Conservation (phyloP, 1,140 invertebrate genomes). For the Cotesia glomerata region DNA sequence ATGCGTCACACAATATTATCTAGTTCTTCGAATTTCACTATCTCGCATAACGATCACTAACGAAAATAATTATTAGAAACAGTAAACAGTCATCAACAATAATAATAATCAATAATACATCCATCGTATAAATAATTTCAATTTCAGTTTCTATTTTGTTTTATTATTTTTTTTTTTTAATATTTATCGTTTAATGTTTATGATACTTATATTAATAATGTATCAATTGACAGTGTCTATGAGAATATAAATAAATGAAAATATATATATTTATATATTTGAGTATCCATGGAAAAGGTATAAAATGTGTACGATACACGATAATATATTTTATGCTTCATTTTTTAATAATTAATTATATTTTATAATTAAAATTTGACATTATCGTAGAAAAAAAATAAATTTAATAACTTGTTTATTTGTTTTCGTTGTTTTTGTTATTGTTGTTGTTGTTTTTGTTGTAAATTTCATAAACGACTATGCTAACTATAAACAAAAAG, state of each 20-base stretch:
- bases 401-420: no score
- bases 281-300: conserved; percentile 51
- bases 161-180: no score
- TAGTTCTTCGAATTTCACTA: conserved; percentile 37
- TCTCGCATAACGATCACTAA: conserved; percentile 38
- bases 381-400: background rate
- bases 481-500: background rate
- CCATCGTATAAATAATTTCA: conserved; percentile 1
- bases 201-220: conserved; percentile 19
- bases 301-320: conserved; percentile 42
- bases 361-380: background rate
- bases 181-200: conserved; percentile 4
- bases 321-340: background rate
- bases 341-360: background rate
- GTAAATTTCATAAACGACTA: background rate
- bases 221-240: conserved; percentile 32
- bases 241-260: background rate
- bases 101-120: conserved; percentile 35
- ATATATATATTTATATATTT: background rate
- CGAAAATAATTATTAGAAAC: conserved; percentile 8
- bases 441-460: no score
- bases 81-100: conserved; percentile 31
- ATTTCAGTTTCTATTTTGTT: no score
- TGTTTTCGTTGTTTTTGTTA: no score
- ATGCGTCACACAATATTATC: conserved; percentile 38